These are phyloP conservation scores for Ptychoptera albimana DNA, from an alignment of 2,888 invertebrate genomes.

Conservation along the genomic window DNA sequence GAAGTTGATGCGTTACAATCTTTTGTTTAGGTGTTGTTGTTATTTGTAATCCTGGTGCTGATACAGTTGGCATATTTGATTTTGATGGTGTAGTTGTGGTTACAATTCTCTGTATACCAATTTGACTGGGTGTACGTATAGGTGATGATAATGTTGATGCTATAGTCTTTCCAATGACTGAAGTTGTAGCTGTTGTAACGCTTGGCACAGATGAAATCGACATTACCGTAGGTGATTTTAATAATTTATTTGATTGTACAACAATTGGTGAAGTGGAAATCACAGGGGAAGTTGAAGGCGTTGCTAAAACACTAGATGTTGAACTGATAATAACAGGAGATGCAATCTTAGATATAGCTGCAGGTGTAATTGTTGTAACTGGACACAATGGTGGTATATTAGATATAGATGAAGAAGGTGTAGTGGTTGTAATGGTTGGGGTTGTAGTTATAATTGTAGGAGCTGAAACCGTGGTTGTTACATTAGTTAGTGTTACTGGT, in stretches of 20 bases:
- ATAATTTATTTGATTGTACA: slow-evolving; percentile 16
- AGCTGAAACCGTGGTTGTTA: background rate
- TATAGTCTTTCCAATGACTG: no score
- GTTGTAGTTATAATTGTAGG: background rate
- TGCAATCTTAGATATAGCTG: background rate
- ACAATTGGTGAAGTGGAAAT: slow-evolving; percentile 22
- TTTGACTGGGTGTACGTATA: background rate
- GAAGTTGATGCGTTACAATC: slow-evolving; percentile 14
- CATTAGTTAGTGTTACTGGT: no score
- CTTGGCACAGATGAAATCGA: background rate
- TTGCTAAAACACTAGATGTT: background rate
- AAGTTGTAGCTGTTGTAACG: no score
- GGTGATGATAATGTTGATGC: background rate
- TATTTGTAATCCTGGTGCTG: background rate
- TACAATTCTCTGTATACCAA: slow-evolving; percentile 7
- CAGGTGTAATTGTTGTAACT: background rate
- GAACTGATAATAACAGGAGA: background rate
- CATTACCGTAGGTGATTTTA: slow-evolving; percentile 1
- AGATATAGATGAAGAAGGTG: background rate
- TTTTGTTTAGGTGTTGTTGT: background rate
- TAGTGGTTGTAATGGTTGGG: slow-evolving; percentile 1
- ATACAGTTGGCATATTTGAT: slow-evolving; percentile 1
- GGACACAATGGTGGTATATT: no score
- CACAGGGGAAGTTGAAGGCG: background rate
- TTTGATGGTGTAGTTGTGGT: slow-evolving; percentile 10